Conservation (phyloP, 2,113 vertebrate genomes). For the Corynorhinus townsendii region DNA sequence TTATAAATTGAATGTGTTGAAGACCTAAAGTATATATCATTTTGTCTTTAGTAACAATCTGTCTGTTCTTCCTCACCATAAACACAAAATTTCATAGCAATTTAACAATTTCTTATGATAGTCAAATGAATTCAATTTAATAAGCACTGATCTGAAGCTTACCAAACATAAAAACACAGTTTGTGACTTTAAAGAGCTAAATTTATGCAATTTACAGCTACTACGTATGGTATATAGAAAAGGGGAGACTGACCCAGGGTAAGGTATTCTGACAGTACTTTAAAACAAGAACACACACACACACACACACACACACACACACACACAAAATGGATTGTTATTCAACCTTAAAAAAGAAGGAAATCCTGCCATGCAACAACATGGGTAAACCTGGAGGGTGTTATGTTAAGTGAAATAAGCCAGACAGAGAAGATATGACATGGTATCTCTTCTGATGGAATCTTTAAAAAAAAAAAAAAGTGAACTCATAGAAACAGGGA, state of each 20-base stretch:
- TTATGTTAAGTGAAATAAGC: neutral
- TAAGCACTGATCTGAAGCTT: neutral
- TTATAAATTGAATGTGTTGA: neutral
- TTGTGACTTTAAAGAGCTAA: neutral
- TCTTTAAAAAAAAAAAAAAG: neutral
- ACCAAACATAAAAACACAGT: neutral
- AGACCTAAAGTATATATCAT: neutral
- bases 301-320: no score
- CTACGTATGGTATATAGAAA: neutral
- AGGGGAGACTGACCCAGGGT: neutral
- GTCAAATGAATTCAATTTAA: neutral
- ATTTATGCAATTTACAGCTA: neutral
- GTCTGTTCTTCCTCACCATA: neutral
- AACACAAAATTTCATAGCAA: neutral
- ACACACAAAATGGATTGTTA: neutral
- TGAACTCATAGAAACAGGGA: neutral
- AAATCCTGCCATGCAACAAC: neutral
- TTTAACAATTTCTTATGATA: neutral
- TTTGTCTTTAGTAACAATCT: neutral
- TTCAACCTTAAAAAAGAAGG: neutral
- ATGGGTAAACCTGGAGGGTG: neutral
- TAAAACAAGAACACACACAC: neutral
- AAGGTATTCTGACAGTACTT: neutral
- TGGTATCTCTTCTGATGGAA: neutral
- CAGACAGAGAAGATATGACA: neutral